phyloP scores from a whole-genome alignment of 2,888 invertebrate species.

The Trissoscelio sp. region DNA sequence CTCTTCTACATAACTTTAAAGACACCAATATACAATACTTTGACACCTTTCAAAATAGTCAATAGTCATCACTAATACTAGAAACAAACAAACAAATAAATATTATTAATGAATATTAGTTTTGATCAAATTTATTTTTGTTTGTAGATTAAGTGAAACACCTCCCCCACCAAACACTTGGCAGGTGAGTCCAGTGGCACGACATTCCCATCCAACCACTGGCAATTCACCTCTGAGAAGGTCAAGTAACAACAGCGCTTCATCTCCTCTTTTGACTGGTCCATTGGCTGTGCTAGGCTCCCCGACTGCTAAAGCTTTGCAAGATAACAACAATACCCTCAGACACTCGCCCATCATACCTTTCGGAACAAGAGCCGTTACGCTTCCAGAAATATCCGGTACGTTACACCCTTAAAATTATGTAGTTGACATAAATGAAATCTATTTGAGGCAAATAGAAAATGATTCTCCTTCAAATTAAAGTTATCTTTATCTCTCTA shows the following conservation, averaged over 20 bases:
- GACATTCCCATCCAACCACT: conserved; percentile 83
- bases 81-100: too few species aligned
- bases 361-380: conserved; percentile 88
- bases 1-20: too few species aligned
- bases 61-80: too few species aligned
- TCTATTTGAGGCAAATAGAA: too few species aligned
- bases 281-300: conserved; percentile 88
- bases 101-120: too few species aligned
- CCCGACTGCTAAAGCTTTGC: conserved; percentile 86
- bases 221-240: conserved; percentile 88
- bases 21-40: too few species aligned
- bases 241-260: conserved; percentile 83
- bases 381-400: conserved; percentile 87
- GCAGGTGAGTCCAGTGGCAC: conserved; percentile 91
- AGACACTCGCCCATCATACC: conserved; percentile 86
- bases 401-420: too few species aligned
- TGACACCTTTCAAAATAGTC: too few species aligned
- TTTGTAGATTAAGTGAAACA: conserved; percentile 85
- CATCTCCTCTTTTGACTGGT: conserved; percentile 86
- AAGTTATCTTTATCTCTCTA: too few species aligned
- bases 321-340: conserved; percentile 86
- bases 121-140: not conserved
- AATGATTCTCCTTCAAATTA: too few species aligned
- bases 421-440: too few species aligned
- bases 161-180: conserved; percentile 91